Evolutionary conservation across 2,888 invertebrate species (phyloP).

Genomic region (Marasmarcha lunaedactyla): DNA sequence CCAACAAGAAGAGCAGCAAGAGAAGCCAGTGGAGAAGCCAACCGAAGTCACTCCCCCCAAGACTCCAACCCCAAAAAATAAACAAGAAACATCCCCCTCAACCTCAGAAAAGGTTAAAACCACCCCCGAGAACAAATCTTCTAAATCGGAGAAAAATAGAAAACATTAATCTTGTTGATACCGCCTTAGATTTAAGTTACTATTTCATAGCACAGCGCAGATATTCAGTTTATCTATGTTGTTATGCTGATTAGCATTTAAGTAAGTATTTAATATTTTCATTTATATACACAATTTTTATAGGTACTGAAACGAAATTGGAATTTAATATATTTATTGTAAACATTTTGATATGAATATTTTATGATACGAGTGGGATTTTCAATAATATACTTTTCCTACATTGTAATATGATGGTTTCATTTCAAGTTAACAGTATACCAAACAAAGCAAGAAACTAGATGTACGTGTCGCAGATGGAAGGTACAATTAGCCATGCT

Average conservation of each 20-base stretch:
- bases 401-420: too few relatives aligned
- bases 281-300: constrained; percentile 18
- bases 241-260: constrained; percentile 40
- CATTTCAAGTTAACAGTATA: too few relatives aligned
- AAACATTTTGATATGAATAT: constrained; percentile 8
- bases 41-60: constrained; percentile 24
- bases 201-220: constrained; percentile 27
- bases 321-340: constrained; percentile 16
- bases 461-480: too few relatives aligned
- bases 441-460: too few relatives aligned
- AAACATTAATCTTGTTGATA: constrained; percentile 11
- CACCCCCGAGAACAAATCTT: constrained; percentile 45
- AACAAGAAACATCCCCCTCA: constrained; percentile 28
- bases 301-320: neutral
- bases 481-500: too few relatives aligned
- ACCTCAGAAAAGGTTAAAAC: constrained; percentile 39
- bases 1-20: constrained; percentile 21
- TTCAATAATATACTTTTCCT: too few relatives aligned
- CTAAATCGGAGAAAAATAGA: constrained; percentile 19
- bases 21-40: constrained; percentile 17
- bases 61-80: constrained; percentile 19
- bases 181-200: constrained; percentile 10
- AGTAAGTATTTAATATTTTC: constrained; percentile 25
- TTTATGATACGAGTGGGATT: neutral
- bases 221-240: constrained; percentile 34